Percentiles rank a stretch among this genome's conserved stretches.
Evolutionary conservation across 2,113 vertebrate genomes (phyloP).

Genomic region (Turdus rufiventris): DNA sequence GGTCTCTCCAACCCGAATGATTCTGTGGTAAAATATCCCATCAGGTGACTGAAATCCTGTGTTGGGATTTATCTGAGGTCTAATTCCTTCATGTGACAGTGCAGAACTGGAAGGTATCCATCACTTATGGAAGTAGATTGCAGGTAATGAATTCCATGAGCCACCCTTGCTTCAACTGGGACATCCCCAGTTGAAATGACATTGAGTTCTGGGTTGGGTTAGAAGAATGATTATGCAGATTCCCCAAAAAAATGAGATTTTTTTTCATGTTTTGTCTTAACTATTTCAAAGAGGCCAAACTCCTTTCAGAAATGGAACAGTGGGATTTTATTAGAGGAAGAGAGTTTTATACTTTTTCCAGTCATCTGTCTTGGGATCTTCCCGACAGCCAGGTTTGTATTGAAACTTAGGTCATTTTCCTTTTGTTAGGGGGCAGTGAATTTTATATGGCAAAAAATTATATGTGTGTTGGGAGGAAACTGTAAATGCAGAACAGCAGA

Average conservation of each 20-base stretch:
- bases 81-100: constrained; percentile 16
- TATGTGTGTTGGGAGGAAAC: neutral
- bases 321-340: neutral
- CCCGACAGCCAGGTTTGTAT: neutral
- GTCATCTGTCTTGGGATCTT: neutral
- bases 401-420: constrained; percentile 23
- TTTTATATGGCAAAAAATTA: constrained; percentile 11
- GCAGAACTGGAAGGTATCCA: constrained; percentile 7
- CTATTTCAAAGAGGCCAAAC: neutral
- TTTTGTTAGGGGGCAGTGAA: neutral
- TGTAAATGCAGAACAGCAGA: neutral
- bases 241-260: neutral
- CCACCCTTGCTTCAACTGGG: neutral
- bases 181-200: neutral
- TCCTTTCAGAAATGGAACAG: neutral
- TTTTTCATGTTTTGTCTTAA: constrained; percentile 30
- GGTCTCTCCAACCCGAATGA: neutral
- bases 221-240: neutral
- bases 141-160: neutral
- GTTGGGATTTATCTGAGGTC: constrained; percentile 48
- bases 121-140: neutral
- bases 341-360: neutral
- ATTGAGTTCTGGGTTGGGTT: neutral
- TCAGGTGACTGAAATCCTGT: constrained; percentile 63
- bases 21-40: constrained; percentile 16